Percentiles rank a stretch among this genome's conserved stretches.
These are phyloP conservation scores for Hartigia nigra DNA, from an alignment of 2,888 invertebrate genomes.

Conservation along the genomic window DNA sequence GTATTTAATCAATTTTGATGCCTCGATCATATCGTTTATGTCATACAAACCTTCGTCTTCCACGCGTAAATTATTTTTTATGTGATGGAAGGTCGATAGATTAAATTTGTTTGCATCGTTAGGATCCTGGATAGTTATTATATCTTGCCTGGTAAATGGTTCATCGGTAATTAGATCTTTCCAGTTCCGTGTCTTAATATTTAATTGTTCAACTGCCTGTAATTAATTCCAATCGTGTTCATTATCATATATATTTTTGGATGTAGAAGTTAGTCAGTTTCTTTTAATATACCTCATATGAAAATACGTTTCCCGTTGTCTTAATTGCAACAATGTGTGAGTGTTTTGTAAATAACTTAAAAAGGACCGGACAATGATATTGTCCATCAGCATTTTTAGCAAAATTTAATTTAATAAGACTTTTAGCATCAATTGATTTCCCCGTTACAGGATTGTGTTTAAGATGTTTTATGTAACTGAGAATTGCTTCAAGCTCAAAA, in stretches of 20 bases:
- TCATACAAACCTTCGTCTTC: constrained; percentile 80
- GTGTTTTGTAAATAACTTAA: constrained; percentile 92
- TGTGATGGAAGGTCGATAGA: constrained; percentile 91
- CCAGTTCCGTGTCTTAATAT: constrained; percentile 94
- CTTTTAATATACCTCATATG: constrained; percentile 74
- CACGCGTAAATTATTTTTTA: constrained; percentile 89
- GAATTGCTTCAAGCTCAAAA: constrained; percentile 89
- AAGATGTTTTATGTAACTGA: constrained; percentile 89
- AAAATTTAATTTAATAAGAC: constrained; percentile 87
- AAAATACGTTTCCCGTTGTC: constrained; percentile 95
- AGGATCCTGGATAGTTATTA: constrained; percentile 94
- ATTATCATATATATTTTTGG: not conserved
- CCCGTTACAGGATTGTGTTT: constrained; percentile 96
- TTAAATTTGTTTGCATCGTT: constrained; percentile 92
- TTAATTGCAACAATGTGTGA: constrained; percentile 92
- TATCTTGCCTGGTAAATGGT: constrained; percentile 87
- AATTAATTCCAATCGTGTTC: constrained; percentile 6
- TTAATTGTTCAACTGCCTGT: constrained; percentile 90
- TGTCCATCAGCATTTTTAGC: constrained; percentile 85
- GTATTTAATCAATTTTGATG: not conserved
- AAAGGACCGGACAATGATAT: constrained; percentile 94
- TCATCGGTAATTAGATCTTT: constrained; percentile 92
- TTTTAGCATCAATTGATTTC: constrained; percentile 84
- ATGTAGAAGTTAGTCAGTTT: not conserved
- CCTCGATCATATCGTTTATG: not conserved